Evolutionary conservation across 2,113 vertebrate genomes (phyloP).

Genomic region (Eulacestoma nigropectus): DNA sequence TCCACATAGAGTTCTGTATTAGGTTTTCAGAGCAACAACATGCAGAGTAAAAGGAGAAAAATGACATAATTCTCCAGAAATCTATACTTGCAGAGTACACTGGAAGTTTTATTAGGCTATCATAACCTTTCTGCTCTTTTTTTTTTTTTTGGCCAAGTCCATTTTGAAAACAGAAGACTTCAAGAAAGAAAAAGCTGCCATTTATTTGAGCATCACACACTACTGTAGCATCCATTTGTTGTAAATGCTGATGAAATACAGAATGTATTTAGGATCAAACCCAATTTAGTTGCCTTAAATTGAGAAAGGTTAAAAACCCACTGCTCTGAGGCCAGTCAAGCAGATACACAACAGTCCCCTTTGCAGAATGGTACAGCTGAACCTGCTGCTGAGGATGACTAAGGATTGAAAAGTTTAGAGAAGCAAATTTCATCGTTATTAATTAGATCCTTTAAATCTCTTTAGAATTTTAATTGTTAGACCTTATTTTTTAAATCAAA

Average conservation of each 20-base stretch:
- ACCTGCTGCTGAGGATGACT: neutral
- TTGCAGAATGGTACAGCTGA: neutral
- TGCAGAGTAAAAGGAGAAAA: neutral
- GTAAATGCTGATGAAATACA: neutral
- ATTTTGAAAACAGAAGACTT: neutral
- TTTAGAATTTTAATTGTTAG: neutral
- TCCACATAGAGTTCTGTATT: neutral
- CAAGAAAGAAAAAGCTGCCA: neutral
- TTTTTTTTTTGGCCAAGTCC: neutral
- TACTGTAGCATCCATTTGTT: neutral
- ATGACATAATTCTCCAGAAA: neutral
- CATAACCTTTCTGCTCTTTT: neutral
- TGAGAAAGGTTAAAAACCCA: neutral
- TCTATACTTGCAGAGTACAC: neutral
- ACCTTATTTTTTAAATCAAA: neutral
- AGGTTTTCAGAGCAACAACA: neutral
- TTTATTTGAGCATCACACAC: neutral
- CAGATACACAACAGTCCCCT: neutral
- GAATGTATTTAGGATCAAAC: neutral
- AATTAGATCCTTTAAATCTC: neutral
- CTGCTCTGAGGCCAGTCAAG: neutral
- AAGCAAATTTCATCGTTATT: neutral
- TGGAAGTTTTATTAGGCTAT: neutral
- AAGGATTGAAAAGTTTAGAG: neutral
- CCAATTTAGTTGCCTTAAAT: neutral